Percentiles rank a stretch among this genome's conserved stretches.
phyloP scores from a whole-genome alignment of 2,113 vertebrate species.

The Rhodinocichla rosea region DNA sequence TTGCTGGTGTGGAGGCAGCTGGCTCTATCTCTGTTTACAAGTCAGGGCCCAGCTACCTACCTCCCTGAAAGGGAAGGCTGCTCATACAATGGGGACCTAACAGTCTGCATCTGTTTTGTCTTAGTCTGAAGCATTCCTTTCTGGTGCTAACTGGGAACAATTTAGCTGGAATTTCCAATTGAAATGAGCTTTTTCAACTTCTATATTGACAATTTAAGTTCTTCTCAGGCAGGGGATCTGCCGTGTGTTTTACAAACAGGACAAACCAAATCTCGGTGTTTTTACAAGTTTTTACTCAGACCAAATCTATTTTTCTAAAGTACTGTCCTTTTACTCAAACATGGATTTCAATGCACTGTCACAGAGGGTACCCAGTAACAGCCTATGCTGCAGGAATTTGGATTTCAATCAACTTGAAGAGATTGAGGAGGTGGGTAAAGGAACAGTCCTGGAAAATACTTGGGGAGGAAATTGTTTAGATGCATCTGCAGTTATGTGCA shows the following conservation, averaged over 20 bases:
- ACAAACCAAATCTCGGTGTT: neutral
- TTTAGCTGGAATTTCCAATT: constrained; percentile 66
- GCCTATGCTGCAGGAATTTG: neutral
- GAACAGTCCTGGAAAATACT: neutral
- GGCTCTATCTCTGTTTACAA: constrained; percentile 32
- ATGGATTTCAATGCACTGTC: neutral
- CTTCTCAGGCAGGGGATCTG: constrained; percentile 38
- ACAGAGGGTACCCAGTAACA: neutral
- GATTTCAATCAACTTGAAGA: neutral
- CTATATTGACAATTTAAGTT: constrained; percentile 38
- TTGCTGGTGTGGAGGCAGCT: neutral
- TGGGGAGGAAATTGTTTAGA: neutral
- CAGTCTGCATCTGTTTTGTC: constrained; percentile 64
- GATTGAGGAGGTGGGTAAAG: neutral
- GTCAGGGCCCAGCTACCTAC: constrained; percentile 30
- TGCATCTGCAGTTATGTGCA: neutral
- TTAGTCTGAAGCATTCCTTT: constrained; percentile 66
- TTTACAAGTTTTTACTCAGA: constrained; percentile 8
- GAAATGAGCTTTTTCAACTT: constrained; percentile 48
- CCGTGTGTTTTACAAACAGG: constrained; percentile 15
- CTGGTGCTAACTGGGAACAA: constrained; percentile 68
- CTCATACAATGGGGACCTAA: constrained; percentile 49
- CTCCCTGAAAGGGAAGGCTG: constrained; percentile 47
- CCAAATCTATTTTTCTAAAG: neutral
- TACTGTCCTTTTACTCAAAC: neutral